Percentiles rank a stretch among this genome's conserved stretches.
These are phyloP conservation scores for Diabrotica undecimpunctata DNA, from an alignment of 1,140 invertebrate genomes.

Conservation along the genomic window DNA sequence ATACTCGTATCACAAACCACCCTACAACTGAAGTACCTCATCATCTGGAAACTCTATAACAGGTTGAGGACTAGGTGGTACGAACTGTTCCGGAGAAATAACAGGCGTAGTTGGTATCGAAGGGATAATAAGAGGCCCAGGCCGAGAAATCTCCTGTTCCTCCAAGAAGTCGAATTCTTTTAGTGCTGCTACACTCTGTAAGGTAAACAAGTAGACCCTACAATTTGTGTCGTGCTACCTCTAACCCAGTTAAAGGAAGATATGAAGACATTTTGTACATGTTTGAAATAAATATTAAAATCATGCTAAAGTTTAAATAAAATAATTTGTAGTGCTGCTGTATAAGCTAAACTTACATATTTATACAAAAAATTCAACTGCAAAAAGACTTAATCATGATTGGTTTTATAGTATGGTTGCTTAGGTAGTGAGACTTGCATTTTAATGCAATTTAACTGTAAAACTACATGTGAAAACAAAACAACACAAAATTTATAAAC, in stretches of 20 bases:
- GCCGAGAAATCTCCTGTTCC: slow-evolving; percentile 56
- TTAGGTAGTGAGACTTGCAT: no score
- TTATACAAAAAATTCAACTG: no score
- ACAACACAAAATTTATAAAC: no score
- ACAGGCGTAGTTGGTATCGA: slow-evolving; percentile 46
- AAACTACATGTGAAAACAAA: no score
- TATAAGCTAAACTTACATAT: no score
- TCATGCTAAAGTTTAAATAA: no score
- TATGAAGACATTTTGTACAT: not conserved
- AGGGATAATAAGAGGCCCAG: slow-evolving; percentile 42
- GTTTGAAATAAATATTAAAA: not conserved
- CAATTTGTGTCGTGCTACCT: slow-evolving; percentile 5
- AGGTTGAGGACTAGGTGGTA: slow-evolving; percentile 70
- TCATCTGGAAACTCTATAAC: slow-evolving; percentile 77
- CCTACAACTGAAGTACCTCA: slow-evolving; percentile 53
- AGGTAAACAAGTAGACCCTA: slow-evolving; percentile 28
- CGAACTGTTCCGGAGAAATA: slow-evolving; percentile 42
- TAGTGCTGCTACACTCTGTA: slow-evolving; percentile 77
- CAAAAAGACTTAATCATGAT: no score
- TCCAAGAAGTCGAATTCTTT: slow-evolving; percentile 85
- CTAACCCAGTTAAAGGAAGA: slow-evolving; percentile 1
- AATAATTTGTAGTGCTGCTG: no score
- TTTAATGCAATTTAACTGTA: no score
- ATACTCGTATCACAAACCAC: not conserved
- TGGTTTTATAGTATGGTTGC: no score